Percentiles rank a stretch among this genome's conserved stretches.
These are phyloP conservation scores for Paradoxurus hermaphroditus DNA, from an alignment of 2,113 vertebrate genomes.

Conservation along the genomic window DNA sequence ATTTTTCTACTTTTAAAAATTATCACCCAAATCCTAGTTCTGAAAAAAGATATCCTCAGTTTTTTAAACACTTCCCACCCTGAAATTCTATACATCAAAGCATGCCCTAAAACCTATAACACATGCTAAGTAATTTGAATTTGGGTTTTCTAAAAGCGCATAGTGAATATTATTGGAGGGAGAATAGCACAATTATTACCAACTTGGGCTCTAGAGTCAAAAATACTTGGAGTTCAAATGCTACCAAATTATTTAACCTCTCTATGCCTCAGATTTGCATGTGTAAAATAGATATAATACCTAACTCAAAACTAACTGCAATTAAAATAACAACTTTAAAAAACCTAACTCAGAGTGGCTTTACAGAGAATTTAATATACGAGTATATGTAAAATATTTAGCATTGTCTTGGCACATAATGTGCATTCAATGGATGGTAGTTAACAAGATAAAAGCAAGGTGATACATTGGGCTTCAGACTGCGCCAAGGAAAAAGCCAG, in stretches of 20 bases:
- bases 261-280: conserved; percentile 11
- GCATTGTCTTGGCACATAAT: background rate
- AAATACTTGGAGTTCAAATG: conserved; percentile 3
- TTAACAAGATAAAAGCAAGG: background rate
- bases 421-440: background rate
- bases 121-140: conserved; percentile 30
- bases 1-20: conserved; percentile 25
- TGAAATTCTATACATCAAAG: background rate
- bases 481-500: background rate
- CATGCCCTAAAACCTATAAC: conserved; percentile 12
- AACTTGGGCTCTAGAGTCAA: background rate
- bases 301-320: background rate
- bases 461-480: background rate
- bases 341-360: conserved; percentile 7
- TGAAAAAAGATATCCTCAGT: background rate
- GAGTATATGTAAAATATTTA: background rate
- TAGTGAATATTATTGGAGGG: conserved; percentile 1
- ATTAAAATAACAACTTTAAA: background rate
- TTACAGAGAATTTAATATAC: background rate
- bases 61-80: background rate
- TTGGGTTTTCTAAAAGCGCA: background rate
- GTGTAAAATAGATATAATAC: background rate
- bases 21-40: background rate
- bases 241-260: conserved; percentile 9
- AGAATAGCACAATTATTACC: background rate